These are phyloP conservation scores for Rhombomys opimus DNA, from an alignment of 2,113 vertebrate genomes.

Conservation along the genomic window DNA sequence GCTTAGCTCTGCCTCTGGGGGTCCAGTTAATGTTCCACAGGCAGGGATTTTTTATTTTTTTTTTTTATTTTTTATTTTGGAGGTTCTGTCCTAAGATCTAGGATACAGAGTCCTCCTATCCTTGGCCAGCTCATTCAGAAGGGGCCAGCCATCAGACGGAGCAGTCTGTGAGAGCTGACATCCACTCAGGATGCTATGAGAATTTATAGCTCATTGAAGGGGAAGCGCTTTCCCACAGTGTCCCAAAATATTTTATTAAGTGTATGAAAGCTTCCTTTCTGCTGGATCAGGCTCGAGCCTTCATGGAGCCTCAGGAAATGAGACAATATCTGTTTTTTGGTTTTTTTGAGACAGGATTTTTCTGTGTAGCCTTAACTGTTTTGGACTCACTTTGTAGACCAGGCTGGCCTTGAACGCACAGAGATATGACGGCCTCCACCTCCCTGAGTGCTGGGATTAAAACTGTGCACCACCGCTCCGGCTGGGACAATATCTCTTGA, in stretches of 20 bases:
- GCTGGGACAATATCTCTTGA: not conserved
- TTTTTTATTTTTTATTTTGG: not conserved
- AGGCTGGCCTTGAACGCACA: too few species aligned
- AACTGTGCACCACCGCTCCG: too few species aligned
- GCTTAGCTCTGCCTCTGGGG: not conserved
- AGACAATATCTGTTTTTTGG: not conserved
- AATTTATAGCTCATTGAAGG: constrained; percentile 23
- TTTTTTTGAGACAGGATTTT: too few species aligned
- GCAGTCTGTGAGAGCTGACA: not conserved
- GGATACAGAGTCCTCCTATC: not conserved
- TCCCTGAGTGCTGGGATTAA: too few species aligned
- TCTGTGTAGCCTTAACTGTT: too few species aligned
- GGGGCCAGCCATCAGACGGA: not conserved
- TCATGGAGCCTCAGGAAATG: constrained; percentile 1
- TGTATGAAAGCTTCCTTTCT: constrained; percentile 36
- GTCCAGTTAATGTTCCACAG: not conserved
- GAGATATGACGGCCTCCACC: too few species aligned
- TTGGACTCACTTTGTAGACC: too few species aligned
- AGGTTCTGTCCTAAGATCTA: not conserved
- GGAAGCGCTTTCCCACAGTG: constrained; percentile 37
- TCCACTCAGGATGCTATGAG: not conserved
- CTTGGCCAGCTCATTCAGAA: not conserved
- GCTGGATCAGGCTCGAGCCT: constrained; percentile 8
- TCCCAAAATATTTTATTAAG: constrained; percentile 18
- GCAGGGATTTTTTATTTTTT: not conserved